Conservation (phyloP, 2,797 vertebrate genomes). For the Phylloscopus collybita region DNA sequence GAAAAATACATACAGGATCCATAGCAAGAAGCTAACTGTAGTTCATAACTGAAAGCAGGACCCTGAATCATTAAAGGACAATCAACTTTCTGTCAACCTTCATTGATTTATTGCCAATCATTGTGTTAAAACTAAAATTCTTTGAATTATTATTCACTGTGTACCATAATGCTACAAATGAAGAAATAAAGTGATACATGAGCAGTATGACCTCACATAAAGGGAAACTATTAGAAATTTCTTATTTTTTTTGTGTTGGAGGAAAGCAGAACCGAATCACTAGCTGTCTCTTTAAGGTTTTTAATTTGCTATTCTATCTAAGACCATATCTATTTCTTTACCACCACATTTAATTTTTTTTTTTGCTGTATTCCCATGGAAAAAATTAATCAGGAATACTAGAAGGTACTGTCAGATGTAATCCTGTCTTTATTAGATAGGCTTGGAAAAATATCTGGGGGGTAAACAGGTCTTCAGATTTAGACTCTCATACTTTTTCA, state of each 20-base stretch:
- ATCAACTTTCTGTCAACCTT: background rate
- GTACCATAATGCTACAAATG: background rate
- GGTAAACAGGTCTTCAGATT: background rate
- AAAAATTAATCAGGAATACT: background rate
- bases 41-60: background rate
- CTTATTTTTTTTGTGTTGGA: background rate
- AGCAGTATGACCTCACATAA: background rate
- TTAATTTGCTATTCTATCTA: background rate
- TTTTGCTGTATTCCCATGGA: background rate
- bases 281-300: background rate
- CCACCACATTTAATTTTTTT: background rate
- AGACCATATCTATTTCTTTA: background rate
- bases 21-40: background rate
- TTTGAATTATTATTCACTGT: background rate
- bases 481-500: background rate
- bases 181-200: background rate
- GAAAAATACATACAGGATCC: background rate
- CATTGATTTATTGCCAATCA: background rate
- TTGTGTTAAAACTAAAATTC: background rate
- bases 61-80: background rate
- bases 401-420: background rate
- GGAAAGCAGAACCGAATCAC: background rate
- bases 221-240: background rate
- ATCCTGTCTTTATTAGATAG: background rate
- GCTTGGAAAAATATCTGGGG: background rate